phyloP scores from a whole-genome alignment of 2,113 vertebrate species.

The Chloebia gouldiae region DNA sequence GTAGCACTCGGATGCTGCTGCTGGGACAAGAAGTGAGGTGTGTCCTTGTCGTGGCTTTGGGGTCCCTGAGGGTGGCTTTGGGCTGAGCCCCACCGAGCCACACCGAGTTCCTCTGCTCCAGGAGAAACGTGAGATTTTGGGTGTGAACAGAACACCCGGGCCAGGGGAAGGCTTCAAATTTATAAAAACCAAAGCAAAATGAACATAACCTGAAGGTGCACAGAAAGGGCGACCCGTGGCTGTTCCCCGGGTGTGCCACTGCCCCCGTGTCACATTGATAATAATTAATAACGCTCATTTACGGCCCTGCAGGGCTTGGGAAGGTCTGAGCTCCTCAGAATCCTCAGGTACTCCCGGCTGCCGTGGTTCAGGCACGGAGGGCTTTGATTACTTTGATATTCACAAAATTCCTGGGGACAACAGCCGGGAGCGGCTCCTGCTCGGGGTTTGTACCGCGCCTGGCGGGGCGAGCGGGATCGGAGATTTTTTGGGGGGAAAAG shows the following conservation, averaged over 20 bases:
- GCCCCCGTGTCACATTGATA: not conserved
- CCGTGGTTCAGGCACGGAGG: rapidly evolving
- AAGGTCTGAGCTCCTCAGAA: not conserved
- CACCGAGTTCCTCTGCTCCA: not conserved
- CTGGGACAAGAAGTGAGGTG: not conserved
- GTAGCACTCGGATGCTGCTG: rapidly evolving
- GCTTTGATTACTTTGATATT: not conserved
- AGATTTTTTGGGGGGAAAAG: not conserved
- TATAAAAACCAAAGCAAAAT: rapidly evolving
- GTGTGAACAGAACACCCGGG: not conserved
- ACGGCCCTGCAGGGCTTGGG: not conserved
- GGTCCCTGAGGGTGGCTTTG: not conserved
- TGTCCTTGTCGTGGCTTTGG: not conserved
- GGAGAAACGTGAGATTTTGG: not conserved
- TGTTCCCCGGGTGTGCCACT: not conserved
- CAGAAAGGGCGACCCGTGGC: rapidly evolving
- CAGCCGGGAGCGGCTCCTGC: not conserved
- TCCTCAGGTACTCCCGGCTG: not conserved
- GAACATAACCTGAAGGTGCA: rapidly evolving
- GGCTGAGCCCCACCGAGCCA: not conserved
- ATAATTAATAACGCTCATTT: not conserved
- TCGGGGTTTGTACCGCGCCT: rapidly evolving
- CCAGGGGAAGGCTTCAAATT: not conserved
- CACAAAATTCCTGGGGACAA: rapidly evolving
- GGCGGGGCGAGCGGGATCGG: not conserved